Evolutionary conservation across 1,140 invertebrate species (phyloP).

Genomic region (Philopotamus ludificatus): DNA sequence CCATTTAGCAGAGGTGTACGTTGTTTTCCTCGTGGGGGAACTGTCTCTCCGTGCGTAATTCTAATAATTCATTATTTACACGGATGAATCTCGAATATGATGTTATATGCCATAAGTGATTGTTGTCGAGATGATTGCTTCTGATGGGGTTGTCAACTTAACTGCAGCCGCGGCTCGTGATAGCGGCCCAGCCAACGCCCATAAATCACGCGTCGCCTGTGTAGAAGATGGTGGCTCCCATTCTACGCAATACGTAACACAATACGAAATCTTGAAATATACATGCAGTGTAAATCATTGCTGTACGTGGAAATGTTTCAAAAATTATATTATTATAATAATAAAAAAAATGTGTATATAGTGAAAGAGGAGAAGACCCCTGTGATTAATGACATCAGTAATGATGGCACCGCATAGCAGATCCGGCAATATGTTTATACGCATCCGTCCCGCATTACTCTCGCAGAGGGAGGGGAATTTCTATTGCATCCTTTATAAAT

Average conservation of each 20-base stretch:
- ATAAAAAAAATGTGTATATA: neutral
- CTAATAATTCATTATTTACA: slow-evolving; percentile 40
- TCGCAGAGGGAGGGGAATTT: neutral
- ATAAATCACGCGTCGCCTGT: neutral
- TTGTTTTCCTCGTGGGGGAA: neutral
- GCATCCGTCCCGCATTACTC: slow-evolving; percentile 32
- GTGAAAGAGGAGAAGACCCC: slow-evolving; percentile 2
- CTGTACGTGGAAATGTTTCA: neutral
- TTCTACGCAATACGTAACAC: slow-evolving; percentile 1
- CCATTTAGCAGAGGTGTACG: no score
- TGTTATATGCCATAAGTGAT: slow-evolving; percentile 39
- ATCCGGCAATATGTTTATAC: slow-evolving; percentile 40
- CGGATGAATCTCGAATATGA: slow-evolving; percentile 39
- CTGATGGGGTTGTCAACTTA: no score
- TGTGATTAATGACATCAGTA: slow-evolving; percentile 38
- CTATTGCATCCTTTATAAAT: no score
- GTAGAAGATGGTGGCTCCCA: neutral
- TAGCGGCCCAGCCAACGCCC: no score
- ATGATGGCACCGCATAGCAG: slow-evolving; percentile 33
- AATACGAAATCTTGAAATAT: neutral
- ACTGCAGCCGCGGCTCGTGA: no score
- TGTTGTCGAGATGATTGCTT: slow-evolving; percentile 19
- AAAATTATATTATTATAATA: neutral
- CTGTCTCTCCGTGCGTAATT: slow-evolving; percentile 15
- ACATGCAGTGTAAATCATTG: neutral